Base-by-base conservation (phyloP, 1,140 invertebrate species). In the Pantala flavescens region DNA sequence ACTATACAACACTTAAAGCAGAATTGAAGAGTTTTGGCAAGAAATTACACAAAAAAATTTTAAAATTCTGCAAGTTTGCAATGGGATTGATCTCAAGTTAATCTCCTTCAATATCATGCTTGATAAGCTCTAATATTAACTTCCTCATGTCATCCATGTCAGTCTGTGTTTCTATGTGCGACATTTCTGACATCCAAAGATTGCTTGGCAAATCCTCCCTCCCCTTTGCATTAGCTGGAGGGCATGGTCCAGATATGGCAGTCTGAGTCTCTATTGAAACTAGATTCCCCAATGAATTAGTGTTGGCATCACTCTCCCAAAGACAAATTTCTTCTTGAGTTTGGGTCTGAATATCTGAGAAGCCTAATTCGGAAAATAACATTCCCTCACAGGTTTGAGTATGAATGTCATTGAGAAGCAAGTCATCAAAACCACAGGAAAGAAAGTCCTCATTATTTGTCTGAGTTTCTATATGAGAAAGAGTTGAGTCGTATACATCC, bases 331-430 rank as follows among this genome's bases (percentile, higher is more conserved):
- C 49, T 12, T 63, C 49, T 5, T 16, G 49, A 0, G 88, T 89
- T 78, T 89, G 88, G 0, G 88, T 89, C 78, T 89, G 85, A 63
- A 85, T 88, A 74, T 88, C 83, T 11, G 85, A 85, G 23, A 88
- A 80, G 2, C 82, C 84, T 7, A 88, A 78, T 77, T 85, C 86
- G 74, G 80, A 81, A 49, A 82, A 81, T 23, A 87, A 78, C 49
- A 87, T 84, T 23, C 88, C 85, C 72, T 86, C 82, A 75, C 86
- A 88, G 12, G 88, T 89, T 79, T 89, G 88, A 2, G 88, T 89
- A 76, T 84, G 87, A 78, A 84, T 88, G 76, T 88, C 84, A 43
- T 80, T 85, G 74, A 86, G 87, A 12, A 85, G 82, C 74, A 86
- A 79, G 63, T 83, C 81, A 75, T 84, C 83, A 71, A 84, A 74